Base-by-base conservation (phyloP, 2,113 vertebrate genomes). In the Ictalurus punctatus region DNA sequence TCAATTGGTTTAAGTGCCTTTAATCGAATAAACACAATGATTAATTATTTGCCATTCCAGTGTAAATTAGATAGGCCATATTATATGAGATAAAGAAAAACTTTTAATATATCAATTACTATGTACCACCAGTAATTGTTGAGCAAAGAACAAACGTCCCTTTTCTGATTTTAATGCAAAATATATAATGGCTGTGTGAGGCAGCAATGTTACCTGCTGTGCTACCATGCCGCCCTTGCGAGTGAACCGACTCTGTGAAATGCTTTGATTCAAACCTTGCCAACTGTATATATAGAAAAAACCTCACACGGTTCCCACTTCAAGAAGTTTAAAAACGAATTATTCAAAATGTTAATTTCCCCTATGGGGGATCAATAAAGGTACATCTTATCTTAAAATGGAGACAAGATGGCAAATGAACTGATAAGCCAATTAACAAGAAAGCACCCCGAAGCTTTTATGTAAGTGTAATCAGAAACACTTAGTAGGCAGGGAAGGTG, bases 371-470 rank as follows among this genome's bases (percentile, higher is more conserved):
- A 48, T 48, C 44, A 48, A 48, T 48, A 48, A 48, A 48, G 44
- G 44, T 48, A 48, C 44, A 48, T 48, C 44, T 48, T 48, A 48
- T 48, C 44, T 48, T 48, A 48, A 92, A 91, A 91, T 92, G 90
- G 92, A 90, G 92, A 92, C 93, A 92, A 93, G 92, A 91, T 94
- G 92, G 89, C 91, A 93, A 94, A 93, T 91, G 88, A 92, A 93
- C 88, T 91, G 91, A 93, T 93, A 93, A 86, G 87, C 92, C 93
- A 95, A 95, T 96, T 95, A 95, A 92, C 91, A 88, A 85, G 92
- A 89, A 90, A 89, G 87, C 93, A 94, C 91, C 94, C 92, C 91
- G 25, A 87, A 93, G 93, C 91, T 92, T 79, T 87, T 92, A 91
- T 92, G 91, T 91, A 86, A 87, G 84, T 90, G 84, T 88, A 90